Evolutionary conservation across 2,797 vertebrate genomes (phyloP).

Genomic region (Phoebastria nigripes): DNA sequence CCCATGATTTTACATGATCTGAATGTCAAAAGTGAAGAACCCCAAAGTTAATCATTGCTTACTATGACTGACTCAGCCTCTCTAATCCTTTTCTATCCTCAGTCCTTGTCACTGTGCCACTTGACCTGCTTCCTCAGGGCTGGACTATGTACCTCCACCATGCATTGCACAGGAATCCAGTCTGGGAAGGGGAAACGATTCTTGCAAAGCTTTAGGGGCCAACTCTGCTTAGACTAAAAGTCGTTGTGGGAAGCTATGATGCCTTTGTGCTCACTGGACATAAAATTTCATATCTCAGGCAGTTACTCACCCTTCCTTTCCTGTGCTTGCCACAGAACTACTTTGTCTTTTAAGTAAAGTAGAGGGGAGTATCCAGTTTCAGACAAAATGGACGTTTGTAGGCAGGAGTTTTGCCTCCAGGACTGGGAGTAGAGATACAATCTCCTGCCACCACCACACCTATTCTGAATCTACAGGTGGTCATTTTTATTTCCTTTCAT

Average conservation of each 20-base stretch:
- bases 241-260: fast-evolving
- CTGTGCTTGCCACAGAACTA: neutral
- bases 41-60: neutral
- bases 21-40: slow-evolving; percentile 8
- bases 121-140: slow-evolving; percentile 23
- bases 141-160: neutral
- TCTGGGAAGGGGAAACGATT: neutral
- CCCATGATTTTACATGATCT: neutral
- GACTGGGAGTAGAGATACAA: neutral
- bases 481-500: neutral
- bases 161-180: neutral
- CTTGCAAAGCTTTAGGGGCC: neutral
- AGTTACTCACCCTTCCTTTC: neutral
- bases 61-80: slow-evolving; percentile 14
- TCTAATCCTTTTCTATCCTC: neutral
- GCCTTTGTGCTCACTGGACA: neutral
- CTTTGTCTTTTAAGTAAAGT: neutral
- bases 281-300: neutral
- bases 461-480: neutral
- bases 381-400: neutral
- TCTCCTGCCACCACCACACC: neutral
- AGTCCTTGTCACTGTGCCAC: neutral
- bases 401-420: neutral
- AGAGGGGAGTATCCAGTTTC: neutral
- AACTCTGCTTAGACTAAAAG: neutral